Base-by-base conservation (phyloP, 2,113 vertebrate species). In the Passer montanus region DNA sequence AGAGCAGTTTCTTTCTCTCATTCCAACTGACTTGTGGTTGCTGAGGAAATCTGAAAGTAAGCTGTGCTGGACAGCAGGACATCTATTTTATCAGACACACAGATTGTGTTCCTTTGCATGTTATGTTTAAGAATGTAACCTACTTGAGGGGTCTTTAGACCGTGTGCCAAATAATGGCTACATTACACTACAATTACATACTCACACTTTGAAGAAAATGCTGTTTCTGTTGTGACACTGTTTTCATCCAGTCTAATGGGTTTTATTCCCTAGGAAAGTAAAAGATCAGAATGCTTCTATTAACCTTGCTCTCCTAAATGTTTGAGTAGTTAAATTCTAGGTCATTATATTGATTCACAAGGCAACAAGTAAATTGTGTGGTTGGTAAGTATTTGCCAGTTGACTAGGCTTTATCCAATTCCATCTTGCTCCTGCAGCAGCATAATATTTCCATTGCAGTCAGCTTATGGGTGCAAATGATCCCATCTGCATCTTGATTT, bases 401-500 rank as follows among this genome's bases (percentile, higher is more conserved):
- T 94, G 94, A 94, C 80, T 84, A 62, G 88, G 88, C 56, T 95
- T 87, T 93, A 92, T 92, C 92, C 72, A 50, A 69, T 95, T 93
- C 92, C 67, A 53, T 84, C 88, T 81, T 81, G 76, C 4, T 59
- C 84, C 86, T 94, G 88, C 86, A 93, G 86, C 75, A 91, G 92
- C 89, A 95, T 92, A 95, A 91, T 89, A 92, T 94, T 97, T 96
- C 93, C 75, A 87, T 41, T 87, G 93, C 93, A 95, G 92, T 93
- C 81, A 89, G 80, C 81, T 89, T 96, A 95, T 78, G 86, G 90
- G 92, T 89, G 84, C 94, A 95, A 96, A 95, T 93, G 93, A 95
- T 95, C 70, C 44, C 80, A 88, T 94, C 90, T 96, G 90, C 95
- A 97, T 96, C 90, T 95, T 96, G 94, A 96, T 94, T 95, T 96